Percentiles rank a stretch among this genome's conserved stretches.
These are phyloP conservation scores for Allophyes oxyacanthae DNA, from an alignment of 2,888 invertebrate species.

Conservation along the genomic window DNA sequence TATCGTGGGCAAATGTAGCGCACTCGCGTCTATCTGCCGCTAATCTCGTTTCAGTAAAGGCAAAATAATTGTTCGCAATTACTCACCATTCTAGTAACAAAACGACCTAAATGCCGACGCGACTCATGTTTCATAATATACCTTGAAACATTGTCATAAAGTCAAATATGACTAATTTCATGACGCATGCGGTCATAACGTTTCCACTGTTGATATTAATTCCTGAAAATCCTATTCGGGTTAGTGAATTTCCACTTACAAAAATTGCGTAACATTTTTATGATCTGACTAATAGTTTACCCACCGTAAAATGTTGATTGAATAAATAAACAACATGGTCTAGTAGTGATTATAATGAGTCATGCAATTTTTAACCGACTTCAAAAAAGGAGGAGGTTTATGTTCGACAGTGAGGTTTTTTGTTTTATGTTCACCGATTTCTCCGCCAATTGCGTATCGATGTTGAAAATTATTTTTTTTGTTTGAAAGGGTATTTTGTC, in stretches of 20 bases:
- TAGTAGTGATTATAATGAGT: constrained; percentile 9
- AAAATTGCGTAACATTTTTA: constrained; percentile 49
- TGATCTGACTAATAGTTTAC: constrained; percentile 29
- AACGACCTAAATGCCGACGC: constrained; percentile 27
- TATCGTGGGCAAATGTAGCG: constrained; percentile 53
- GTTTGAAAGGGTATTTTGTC: no score
- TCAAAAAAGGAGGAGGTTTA: no score
- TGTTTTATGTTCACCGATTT: no score
- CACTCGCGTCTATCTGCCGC: constrained; percentile 38
- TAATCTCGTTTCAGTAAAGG: constrained; percentile 53
- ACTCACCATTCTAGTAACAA: constrained; percentile 17
- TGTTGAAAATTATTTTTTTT: no score
- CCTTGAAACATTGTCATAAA: constrained; percentile 22
- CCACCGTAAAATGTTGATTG: not conserved
- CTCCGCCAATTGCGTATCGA: no score
- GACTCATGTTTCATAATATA: constrained; percentile 12
- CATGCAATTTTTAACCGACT: not conserved
- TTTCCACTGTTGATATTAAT: constrained; percentile 46
- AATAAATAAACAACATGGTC: constrained; percentile 22
- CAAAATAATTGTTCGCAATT: constrained; percentile 52
- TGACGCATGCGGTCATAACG: constrained; percentile 29
- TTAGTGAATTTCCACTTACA: constrained; percentile 42
- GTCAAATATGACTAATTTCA: constrained; percentile 32
- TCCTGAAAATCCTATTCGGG: constrained; percentile 45
- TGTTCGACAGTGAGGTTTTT: no score